Conservation (phyloP, 2,113 vertebrate genomes). For the Trinectes maculatus region DNA sequence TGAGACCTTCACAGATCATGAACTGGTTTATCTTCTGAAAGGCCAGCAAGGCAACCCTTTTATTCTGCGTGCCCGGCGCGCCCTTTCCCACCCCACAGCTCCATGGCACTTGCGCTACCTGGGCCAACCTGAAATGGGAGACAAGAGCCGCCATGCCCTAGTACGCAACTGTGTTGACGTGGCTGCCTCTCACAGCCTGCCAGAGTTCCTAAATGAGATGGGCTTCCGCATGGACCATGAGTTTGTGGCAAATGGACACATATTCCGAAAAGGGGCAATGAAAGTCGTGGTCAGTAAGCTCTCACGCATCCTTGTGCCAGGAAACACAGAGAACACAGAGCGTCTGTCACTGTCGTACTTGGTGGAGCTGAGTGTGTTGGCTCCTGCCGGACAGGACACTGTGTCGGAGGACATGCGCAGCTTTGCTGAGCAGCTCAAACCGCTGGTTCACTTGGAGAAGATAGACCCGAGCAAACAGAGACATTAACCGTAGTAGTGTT, state of each 20-base stretch:
- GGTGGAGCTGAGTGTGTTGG: slow-evolving; percentile 86
- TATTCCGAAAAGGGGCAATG: slow-evolving; percentile 95
- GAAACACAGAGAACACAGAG: slow-evolving; percentile 94
- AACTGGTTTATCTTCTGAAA: slow-evolving; percentile 96
- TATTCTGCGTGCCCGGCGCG: slow-evolving; percentile 91
- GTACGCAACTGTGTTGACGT: slow-evolving; percentile 97
- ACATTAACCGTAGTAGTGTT: slow-evolving; percentile 63
- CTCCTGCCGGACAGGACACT: slow-evolving; percentile 84
- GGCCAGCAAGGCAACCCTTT: slow-evolving; percentile 98
- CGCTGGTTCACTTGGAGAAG: slow-evolving; percentile 95
- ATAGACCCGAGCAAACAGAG: slow-evolving; percentile 93
- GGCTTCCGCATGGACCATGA: slow-evolving; percentile 99
- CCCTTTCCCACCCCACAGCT: slow-evolving; percentile 86
- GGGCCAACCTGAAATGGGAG: slow-evolving; percentile 95
- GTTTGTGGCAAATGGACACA: slow-evolving; percentile 92
- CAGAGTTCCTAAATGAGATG: slow-evolving; percentile 96
- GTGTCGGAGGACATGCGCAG: slow-evolving; percentile 95
- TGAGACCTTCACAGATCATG: slow-evolving; percentile 93
- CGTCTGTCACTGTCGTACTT: slow-evolving; percentile 93
- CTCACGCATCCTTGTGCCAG: slow-evolving; percentile 91
- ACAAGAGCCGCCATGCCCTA: slow-evolving; percentile 91
- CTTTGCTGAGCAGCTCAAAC: slow-evolving; percentile 96
- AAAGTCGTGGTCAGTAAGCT: slow-evolving; percentile 96
- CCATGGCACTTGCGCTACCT: slow-evolving; percentile 97
- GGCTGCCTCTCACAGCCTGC: slow-evolving; percentile 91